A percentile compares a stretch with the other conserved stretches of the same genome.
These are phyloP conservation scores for Ailurus styani DNA, from an alignment of 2,113 vertebrate genomes.

Conservation along the genomic window DNA sequence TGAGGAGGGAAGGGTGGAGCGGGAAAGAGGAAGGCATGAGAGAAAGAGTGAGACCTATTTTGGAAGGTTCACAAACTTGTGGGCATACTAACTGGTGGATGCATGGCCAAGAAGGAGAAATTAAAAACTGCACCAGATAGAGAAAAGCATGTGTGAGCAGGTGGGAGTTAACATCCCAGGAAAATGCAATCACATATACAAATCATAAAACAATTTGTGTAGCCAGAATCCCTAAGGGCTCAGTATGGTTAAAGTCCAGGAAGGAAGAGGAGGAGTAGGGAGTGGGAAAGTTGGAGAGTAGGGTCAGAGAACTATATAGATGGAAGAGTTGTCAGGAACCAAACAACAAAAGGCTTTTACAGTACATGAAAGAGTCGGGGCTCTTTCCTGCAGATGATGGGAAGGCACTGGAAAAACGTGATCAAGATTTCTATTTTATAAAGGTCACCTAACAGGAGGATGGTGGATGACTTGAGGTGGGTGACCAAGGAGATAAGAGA, in stretches of 20 bases:
- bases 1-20: rapidly evolving
- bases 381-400: background rate
- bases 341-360: background rate
- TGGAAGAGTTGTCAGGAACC: background rate
- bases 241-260: background rate
- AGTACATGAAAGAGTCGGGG: background rate
- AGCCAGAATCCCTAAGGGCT: background rate
- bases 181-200: background rate
- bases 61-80: background rate
- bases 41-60: background rate
- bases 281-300: background rate
- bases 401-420: background rate
- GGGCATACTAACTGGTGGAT: background rate
- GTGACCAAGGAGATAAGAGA: background rate
- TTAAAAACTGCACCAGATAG: background rate
- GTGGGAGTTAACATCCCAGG: background rate
- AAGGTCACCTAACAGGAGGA: slow-evolving; percentile 31
- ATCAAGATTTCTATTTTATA: slow-evolving; percentile 37
- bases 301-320: background rate
- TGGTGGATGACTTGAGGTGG: background rate
- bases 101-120: background rate
- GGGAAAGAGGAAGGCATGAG: no score
- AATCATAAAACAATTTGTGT: background rate
- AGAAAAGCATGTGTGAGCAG: background rate
- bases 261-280: background rate